Evolutionary conservation across 2,113 vertebrate species (phyloP), one percentile per base, ranked within the genome.

Genomic region (Phoxinus phoxinus): DNA sequence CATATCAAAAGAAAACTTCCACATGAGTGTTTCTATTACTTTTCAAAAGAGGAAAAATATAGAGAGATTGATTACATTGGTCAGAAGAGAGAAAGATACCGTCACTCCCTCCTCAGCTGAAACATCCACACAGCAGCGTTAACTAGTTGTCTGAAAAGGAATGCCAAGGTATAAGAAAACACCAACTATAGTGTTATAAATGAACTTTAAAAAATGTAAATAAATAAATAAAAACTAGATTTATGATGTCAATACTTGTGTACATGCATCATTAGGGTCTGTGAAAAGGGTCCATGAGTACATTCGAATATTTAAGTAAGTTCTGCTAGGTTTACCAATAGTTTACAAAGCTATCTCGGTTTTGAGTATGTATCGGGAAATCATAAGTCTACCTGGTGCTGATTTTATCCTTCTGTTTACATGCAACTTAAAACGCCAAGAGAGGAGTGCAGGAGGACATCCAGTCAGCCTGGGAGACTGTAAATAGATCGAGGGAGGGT

Each of bases 401-500:
- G 53, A 59, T 59, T 79, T 58, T 79, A 59, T 59, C 56, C 51
- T 41, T 79, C 30, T 79, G 80, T 80, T 88, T 79, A 69, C 30
- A n/a, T 27, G 65, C 67, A 61, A 44, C 56, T 79, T 82, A 78
- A 78, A 51, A 83, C 7, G n/a, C 58, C 25, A 46, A 41, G 61
- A 82, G 21, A 81, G 23, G 10, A 61, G 73, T 23, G 46, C 67
- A 71, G 35, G 67, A 21, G 41, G 58, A 76, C 46, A 69, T 72
- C 67, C 74, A 72, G 61, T 53, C 71, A 84, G 71, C 67, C 41
- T 67, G 67, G 79, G 76, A 81, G 86, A 81, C 46, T 87, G 63
- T 61, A 87, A 85, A 85, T 76, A 87, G 84, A 75, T 83, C 76
- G 53, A 75, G 35, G 85, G 81, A 84, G 41, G 53, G 76, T 90